A percentile compares a stretch with the other conserved stretches of the same genome.
Evolutionary conservation across 2,888 invertebrate species (phyloP).

Genomic region (Yponomeuta plumbellus): DNA sequence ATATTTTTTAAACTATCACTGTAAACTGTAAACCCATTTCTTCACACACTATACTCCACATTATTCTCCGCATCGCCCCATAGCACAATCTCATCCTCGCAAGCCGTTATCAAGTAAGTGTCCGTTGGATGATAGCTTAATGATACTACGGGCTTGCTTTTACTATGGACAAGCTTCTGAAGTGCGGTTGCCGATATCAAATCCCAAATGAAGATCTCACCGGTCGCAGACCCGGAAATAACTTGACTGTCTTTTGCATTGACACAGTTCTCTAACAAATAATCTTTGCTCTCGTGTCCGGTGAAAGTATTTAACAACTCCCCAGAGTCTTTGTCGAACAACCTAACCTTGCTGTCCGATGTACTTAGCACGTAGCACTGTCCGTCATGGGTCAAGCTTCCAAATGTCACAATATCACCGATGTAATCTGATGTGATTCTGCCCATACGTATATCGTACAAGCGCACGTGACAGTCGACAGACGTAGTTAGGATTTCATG

Average conservation of each 20-base stretch:
- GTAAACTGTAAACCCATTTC: no score
- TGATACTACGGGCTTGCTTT: conserved; percentile 84
- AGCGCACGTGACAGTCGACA: conserved; percentile 89
- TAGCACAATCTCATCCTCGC: conserved; percentile 82
- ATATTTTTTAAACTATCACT: no score
- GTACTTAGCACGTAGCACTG: conserved; percentile 93
- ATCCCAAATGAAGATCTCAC: conserved; percentile 92
- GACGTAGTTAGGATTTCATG: conserved; percentile 94
- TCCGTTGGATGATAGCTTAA: conserved; percentile 88
- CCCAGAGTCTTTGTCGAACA: conserved; percentile 87
- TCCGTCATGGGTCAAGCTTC: conserved; percentile 91
- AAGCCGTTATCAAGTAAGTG: conserved; percentile 83
- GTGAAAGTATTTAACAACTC: conserved; percentile 79
- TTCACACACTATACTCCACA: conserved; percentile 32
- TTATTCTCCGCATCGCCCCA: conserved; percentile 72
- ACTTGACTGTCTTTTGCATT: conserved; percentile 90
- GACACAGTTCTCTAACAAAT: conserved; percentile 91
- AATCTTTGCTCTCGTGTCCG: conserved; percentile 90
- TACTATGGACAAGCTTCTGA: conserved; percentile 66
- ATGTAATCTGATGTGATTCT: conserved; percentile 89
- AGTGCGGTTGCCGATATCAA: conserved; percentile 80
- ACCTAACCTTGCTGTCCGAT: conserved; percentile 86
- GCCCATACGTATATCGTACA: conserved; percentile 95
- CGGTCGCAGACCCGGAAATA: conserved; percentile 93
- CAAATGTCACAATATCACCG: conserved; percentile 90